Percentiles rank a stretch among this genome's conserved stretches.
phyloP scores from a whole-genome alignment of 2,888 invertebrate genomes.

The Melanostoma mellinum region DNA sequence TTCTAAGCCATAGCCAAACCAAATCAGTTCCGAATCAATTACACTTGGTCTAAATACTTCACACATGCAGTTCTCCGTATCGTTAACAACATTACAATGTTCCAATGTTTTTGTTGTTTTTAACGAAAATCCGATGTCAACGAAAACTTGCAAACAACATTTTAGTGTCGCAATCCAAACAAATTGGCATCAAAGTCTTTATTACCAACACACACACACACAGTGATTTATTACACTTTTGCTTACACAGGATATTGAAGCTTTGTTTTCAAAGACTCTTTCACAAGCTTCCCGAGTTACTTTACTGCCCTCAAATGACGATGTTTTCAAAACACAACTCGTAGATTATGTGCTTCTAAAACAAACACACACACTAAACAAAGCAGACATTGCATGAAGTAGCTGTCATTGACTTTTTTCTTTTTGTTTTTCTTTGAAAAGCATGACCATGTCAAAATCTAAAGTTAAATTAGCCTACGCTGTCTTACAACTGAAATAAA shows the following conservation, averaged over 20 bases:
- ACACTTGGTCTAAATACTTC: too few relatives aligned
- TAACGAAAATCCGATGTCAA: too few relatives aligned
- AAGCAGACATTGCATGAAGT: conserved; percentile 45
- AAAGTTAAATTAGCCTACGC: conserved; percentile 63
- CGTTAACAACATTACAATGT: conserved; percentile 52
- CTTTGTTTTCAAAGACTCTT: conserved; percentile 54
- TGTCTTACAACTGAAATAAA: conserved; percentile 61
- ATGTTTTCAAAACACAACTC: conserved; percentile 59
- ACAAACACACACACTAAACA: conserved; percentile 31
- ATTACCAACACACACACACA: conserved; percentile 6
- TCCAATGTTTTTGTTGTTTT: conserved; percentile 23
- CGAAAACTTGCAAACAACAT: conserved; percentile 32
- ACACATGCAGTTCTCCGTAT: background rate
- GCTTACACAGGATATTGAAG: conserved; percentile 57
- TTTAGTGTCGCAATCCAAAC: conserved; percentile 64
- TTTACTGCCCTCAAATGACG: conserved; percentile 14
- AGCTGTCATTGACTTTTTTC: conserved; percentile 22
- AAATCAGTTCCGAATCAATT: too few relatives aligned
- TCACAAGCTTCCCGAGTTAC: conserved; percentile 32
- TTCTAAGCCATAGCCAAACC: too few relatives aligned
- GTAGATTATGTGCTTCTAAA: conserved; percentile 41
- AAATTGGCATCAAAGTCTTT: conserved; percentile 61
- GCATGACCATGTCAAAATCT: conserved; percentile 53
- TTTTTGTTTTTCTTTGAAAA: conserved; percentile 8
- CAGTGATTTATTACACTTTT: conserved; percentile 59